Base-by-base conservation (phyloP, 1,140 invertebrate species). In the Augochlora pura region DNA sequence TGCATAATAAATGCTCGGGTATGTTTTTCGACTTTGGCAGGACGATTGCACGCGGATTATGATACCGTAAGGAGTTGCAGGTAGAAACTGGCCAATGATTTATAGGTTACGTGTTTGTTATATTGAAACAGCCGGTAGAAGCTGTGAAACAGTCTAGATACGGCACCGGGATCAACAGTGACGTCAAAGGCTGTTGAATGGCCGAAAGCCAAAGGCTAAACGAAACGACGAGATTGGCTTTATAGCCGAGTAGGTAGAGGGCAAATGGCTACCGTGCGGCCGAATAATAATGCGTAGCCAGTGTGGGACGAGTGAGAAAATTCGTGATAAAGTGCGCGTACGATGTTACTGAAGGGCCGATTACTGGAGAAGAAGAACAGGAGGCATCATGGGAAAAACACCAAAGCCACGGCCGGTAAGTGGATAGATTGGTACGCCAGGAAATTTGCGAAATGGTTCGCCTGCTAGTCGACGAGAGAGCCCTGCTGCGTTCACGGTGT, bases 381-480 rank as follows among this genome's bases (percentile, higher is more conserved):
- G 67, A 92, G 90, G 81, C 88, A 89, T 89, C 86, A 92, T 92
- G 91, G 90, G 83, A 92, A 89, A 88, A 87, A 81, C 77, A 72
- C 83, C 81, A 92, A 89, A 87, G 90, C 89, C 86, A 79, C 91
- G 80, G 87, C 91, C 91, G 91, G 92, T 93, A 91, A 92, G 92
- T 92, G 77, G 66, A 85, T 77, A 77, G 80, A 85, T 86, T 81
- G 76, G 68, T 77, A 80, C 63, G 79, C 74, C 80, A 81, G 69
- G 38, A 82, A 70, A 83, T 77, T 80, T 83, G 68, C 68, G 62
- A 89, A 87, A 87, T 88, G 87, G 81, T 86, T 87, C 68, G 77
- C 74, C 62, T 81, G 83, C 75, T 80, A 86, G 85, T 85, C 84
- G 83, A 88, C 80, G 86, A 86, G 82, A 87, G 83, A 86, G 80